Conservation (phyloP, 2,797 vertebrate species). For the Liparis tanakae region DNA sequence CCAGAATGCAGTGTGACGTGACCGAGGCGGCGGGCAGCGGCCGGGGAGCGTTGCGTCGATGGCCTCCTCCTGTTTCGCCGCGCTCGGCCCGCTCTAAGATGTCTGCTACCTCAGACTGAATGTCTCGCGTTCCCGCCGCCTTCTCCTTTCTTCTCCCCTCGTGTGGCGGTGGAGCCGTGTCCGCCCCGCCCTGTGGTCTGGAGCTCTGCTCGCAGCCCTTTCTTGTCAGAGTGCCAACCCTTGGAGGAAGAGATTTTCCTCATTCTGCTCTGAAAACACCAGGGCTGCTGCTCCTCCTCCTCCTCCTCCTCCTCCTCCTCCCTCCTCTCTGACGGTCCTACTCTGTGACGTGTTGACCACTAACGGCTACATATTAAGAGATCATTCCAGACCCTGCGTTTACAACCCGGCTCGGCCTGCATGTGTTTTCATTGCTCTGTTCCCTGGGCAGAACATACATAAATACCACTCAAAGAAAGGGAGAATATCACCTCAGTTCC, state of each 20-base stretch:
- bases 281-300: constrained; percentile 41
- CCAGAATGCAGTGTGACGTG: constrained; percentile 26
- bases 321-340: constrained; percentile 49
- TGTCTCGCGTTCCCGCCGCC: constrained; percentile 77
- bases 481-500: constrained; percentile 74
- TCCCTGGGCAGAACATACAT: constrained; percentile 83
- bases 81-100: constrained; percentile 76
- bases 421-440: constrained; percentile 81
- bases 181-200: constrained; percentile 84
- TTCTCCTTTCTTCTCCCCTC: constrained; percentile 56
- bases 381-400: constrained; percentile 91
- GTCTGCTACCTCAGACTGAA: constrained; percentile 77
- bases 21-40: constrained; percentile 2
- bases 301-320: constrained; percentile 26
- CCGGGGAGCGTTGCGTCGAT: constrained; percentile 4
- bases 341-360: constrained; percentile 83
- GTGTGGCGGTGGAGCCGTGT: constrained; percentile 75
- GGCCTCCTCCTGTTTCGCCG: constrained; percentile 23
- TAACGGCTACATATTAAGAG: constrained; percentile 89
- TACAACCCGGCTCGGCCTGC: constrained; percentile 91
- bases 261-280: constrained; percentile 76
- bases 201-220: constrained; percentile 81
- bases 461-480: constrained; percentile 33
- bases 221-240: constrained; percentile 81
- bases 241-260: constrained; percentile 82